These are phyloP conservation scores for Lagodon rhomboides DNA, from an alignment of 2,797 vertebrate species.

Conservation along the genomic window DNA sequence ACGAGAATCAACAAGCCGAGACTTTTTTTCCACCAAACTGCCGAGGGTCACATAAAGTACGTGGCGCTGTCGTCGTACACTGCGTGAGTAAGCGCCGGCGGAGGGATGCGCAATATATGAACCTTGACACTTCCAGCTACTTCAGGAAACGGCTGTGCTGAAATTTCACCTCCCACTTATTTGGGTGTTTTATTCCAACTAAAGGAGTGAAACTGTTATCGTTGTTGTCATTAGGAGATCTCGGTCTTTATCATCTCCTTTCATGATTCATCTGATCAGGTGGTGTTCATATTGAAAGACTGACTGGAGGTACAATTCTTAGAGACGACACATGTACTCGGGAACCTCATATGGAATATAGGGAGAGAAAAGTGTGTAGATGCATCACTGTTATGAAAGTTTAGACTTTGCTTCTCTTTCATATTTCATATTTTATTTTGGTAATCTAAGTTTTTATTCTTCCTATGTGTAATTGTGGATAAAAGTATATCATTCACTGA, in stretches of 20 bases:
- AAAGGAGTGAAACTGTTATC: neutral
- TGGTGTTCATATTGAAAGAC: no score
- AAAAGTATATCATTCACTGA: no score
- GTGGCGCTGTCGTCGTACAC: slow-evolving; percentile 49
- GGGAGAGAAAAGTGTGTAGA: no score
- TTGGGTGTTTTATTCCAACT: neutral
- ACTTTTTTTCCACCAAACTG: slow-evolving; percentile 59
- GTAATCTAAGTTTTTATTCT: no score
- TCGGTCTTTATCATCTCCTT: neutral
- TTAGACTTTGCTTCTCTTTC: no score
- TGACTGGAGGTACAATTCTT: no score
- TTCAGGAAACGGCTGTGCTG: slow-evolving; percentile 49
- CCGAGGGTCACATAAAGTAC: slow-evolving; percentile 60
- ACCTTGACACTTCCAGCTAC: slow-evolving; percentile 41
- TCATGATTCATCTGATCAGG: slow-evolving; percentile 5
- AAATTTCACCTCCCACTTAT: slow-evolving; percentile 51
- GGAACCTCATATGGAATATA: no score
- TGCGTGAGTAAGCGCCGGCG: slow-evolving; percentile 38
- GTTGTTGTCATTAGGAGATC: slow-evolving; percentile 9
- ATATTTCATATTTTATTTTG: no score
- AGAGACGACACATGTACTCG: no score
- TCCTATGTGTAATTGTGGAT: no score
- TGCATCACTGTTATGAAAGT: no score
- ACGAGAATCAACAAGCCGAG: slow-evolving; percentile 63
- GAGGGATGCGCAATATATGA: slow-evolving; percentile 59